Conservation (phyloP, 2,113 vertebrate species). For the Raja brachyura region DNA sequence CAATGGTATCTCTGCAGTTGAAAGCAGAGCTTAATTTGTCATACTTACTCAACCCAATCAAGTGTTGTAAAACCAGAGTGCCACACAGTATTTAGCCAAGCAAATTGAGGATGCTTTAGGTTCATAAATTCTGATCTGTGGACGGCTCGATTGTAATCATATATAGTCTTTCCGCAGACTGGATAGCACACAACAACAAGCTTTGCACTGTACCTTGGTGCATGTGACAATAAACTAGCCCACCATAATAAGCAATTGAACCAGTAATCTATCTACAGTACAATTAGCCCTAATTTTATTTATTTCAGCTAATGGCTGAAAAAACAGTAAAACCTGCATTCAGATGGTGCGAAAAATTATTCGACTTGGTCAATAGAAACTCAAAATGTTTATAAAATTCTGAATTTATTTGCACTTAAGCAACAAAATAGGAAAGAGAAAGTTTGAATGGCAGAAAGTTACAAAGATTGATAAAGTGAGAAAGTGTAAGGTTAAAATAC, state of each 20-base stretch:
- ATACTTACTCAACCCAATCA: too few species aligned
- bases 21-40: too few species aligned
- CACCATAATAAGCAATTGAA: neutral
- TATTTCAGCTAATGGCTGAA: neutral
- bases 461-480: neutral
- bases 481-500: neutral
- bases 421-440: neutral
- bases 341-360: conserved; percentile 5
- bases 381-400: neutral
- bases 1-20: too few species aligned
- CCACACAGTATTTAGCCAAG: too few species aligned
- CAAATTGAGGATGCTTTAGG: too few species aligned
- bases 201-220: too few species aligned
- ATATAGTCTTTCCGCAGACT: too few species aligned
- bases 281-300: neutral
- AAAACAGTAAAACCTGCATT: neutral
- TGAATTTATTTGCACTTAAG: neutral
- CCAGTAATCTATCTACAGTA: neutral
- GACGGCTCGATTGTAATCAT: too few species aligned
- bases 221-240: too few species aligned
- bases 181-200: too few species aligned
- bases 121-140: too few species aligned
- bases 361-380: neutral
- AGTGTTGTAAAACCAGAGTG: too few species aligned
- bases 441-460: neutral